Evolutionary conservation across 2,797 vertebrate genomes (phyloP).

Genomic region (Aldrovandia affinis): DNA sequence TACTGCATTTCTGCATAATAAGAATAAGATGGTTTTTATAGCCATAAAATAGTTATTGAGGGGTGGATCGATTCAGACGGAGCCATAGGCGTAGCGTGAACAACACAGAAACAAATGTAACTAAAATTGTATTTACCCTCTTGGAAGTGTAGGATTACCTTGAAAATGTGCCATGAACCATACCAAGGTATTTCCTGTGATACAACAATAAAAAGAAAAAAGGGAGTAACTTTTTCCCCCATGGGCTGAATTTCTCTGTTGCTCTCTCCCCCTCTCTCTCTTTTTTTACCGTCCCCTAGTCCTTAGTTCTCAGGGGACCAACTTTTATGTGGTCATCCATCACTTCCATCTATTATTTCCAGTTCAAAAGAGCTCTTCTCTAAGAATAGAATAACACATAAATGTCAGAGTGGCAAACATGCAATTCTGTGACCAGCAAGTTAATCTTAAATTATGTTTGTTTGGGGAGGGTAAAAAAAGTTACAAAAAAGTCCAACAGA

Average conservation of each 20-base stretch:
- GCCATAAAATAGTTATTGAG: too few species aligned
- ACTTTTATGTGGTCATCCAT: conserved; percentile 15
- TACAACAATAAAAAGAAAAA: background rate
- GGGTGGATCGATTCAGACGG: too few species aligned
- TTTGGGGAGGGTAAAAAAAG: background rate
- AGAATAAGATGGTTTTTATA: too few species aligned
- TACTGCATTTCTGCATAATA: too few species aligned
- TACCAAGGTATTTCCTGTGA: background rate
- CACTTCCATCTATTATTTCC: conserved; percentile 18
- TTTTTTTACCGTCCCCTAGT: background rate
- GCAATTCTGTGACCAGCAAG: conserved; percentile 8
- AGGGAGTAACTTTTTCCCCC: background rate
- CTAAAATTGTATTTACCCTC: background rate
- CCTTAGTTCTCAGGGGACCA: conserved; percentile 5
- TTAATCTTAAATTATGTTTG: conserved; percentile 5
- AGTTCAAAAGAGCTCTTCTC: conserved; percentile 15
- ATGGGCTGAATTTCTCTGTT: background rate
- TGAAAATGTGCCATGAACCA: background rate
- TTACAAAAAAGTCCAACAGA: background rate
- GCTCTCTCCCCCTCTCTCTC: background rate
- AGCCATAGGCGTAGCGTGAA: too few species aligned
- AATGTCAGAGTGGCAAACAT: conserved; percentile 20
- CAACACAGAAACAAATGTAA: background rate
- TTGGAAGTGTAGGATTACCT: background rate
- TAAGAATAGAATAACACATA: conserved; percentile 21